A percentile compares a stretch with the other conserved stretches of the same genome.
Conservation (phyloP, 2,888 invertebrate genomes). For the Muscina levida region DNA sequence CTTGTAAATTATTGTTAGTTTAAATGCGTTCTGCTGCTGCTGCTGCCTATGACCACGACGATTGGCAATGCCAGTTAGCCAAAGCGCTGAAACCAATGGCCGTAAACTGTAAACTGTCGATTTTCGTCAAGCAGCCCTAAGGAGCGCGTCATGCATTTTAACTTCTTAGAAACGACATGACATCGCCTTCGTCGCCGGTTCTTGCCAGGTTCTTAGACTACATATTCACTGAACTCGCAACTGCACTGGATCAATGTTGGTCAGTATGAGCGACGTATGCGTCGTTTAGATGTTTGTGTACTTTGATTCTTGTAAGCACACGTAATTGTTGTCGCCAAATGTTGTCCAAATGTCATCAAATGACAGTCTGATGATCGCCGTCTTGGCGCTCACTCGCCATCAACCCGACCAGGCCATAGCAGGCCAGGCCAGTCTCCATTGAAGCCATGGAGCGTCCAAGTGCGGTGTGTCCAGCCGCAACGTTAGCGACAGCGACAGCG, state of each 20-base stretch:
- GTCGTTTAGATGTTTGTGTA: constrained; percentile 21
- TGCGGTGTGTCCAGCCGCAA: not conserved
- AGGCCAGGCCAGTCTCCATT: not conserved
- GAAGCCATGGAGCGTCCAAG: not conserved
- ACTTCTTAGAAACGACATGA: constrained; percentile 35
- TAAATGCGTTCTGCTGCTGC: constrained; percentile 8
- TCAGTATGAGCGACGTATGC: constrained; percentile 4
- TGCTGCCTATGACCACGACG: not conserved
- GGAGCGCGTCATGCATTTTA: constrained; percentile 35
- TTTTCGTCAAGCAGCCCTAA: constrained; percentile 37
- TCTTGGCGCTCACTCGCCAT: constrained; percentile 59
- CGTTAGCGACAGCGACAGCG: constrained; percentile 21
- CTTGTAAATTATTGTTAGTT: constrained; percentile 7
- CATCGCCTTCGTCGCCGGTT: constrained; percentile 13
- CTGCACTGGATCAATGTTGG: constrained; percentile 18
- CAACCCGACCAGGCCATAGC: not conserved
- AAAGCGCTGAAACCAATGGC: constrained; percentile 17
- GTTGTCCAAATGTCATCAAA: constrained; percentile 67
- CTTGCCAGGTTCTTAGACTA: constrained; percentile 20
- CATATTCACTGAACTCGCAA: constrained; percentile 37
- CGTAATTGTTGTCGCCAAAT: constrained; percentile 73
- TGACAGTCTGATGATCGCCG: constrained; percentile 62
- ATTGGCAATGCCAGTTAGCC: not conserved
- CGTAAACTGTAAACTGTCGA: constrained; percentile 37
- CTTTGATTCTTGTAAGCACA: constrained; percentile 63